phyloP scores from a whole-genome alignment of 2,797 vertebrate genomes.

The Scleropages formosus region DNA sequence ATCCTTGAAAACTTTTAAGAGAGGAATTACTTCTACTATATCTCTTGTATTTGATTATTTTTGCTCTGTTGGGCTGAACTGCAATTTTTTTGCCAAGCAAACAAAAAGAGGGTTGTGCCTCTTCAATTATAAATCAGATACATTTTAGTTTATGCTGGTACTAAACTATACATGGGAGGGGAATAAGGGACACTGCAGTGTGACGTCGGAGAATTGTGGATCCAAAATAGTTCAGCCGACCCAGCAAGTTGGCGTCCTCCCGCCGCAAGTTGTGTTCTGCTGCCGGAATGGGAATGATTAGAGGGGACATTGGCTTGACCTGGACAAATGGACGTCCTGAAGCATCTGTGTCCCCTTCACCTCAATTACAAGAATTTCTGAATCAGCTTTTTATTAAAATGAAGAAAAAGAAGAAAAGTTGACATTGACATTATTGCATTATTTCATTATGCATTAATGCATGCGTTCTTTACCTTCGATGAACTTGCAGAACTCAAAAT shows the following conservation, averaged over 20 bases:
- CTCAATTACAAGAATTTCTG: not conserved
- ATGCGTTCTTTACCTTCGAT: not conserved
- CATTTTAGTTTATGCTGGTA: constrained; percentile 29
- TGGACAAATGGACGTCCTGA: not conserved
- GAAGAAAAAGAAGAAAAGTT: not conserved
- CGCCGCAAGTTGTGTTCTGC: not conserved
- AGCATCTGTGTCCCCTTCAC: not conserved
- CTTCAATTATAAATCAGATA: constrained; percentile 38
- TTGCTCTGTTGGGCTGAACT: not conserved
- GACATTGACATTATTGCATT: not conserved
- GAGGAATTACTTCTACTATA: not conserved
- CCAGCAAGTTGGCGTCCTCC: constrained; percentile 17
- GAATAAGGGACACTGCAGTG: constrained; percentile 30
- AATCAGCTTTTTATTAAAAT: constrained; percentile 7
- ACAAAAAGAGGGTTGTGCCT: not conserved
- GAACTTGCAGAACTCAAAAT: not conserved
- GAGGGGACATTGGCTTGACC: not conserved
- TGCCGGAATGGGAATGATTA: not conserved
- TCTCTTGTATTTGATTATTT: not conserved
- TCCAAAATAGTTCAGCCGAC: constrained; percentile 37
- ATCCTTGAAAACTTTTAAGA: not conserved
- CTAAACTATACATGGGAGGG: constrained; percentile 37
- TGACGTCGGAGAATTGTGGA: constrained; percentile 3
- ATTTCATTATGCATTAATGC: not conserved
- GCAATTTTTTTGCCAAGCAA: not conserved